These are phyloP conservation scores for Syngnathus typhle DNA, from an alignment of 2,113 vertebrate species.

Conservation along the genomic window DNA sequence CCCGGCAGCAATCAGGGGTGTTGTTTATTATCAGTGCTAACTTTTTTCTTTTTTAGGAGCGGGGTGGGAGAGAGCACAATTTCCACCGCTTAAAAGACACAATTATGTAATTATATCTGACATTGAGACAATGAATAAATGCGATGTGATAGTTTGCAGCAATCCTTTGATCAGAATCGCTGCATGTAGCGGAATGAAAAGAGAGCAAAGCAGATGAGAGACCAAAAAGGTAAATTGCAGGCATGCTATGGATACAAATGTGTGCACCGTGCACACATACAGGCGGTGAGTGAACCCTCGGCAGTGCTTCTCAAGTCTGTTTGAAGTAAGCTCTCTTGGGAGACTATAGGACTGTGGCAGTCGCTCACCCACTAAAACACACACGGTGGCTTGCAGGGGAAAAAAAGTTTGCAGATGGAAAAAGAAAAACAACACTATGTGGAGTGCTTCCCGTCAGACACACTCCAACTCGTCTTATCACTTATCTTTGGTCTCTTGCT, in stretches of 20 bases:
- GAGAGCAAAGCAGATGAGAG: conserved; percentile 11
- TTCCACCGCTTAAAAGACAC: conserved; percentile 40
- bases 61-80: conserved; percentile 1
- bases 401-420: conserved; percentile 41
- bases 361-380: conserved; percentile 60
- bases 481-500: conserved; percentile 26
- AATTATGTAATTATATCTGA: conserved; percentile 56
- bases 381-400: conserved; percentile 40
- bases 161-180: conserved; percentile 29
- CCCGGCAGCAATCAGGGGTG: conserved; percentile 16
- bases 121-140: not conserved
- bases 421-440: conserved; percentile 39
- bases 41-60: conserved; percentile 35
- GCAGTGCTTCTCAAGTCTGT: conserved; percentile 66
- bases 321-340: conserved; percentile 67
- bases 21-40: conserved; percentile 28
- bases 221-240: conserved; percentile 1
- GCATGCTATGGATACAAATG: conserved; percentile 16
- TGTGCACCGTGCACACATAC: conserved; percentile 14
- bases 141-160: conserved; percentile 24
- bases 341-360: conserved; percentile 56
- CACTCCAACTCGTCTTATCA: conserved; percentile 36
- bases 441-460: conserved; percentile 49
- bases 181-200: conserved; percentile 15
- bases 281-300: conserved; percentile 55